These are phyloP conservation scores for Mus spretus DNA, from an alignment of 2,797 vertebrate species.

Conservation along the genomic window DNA sequence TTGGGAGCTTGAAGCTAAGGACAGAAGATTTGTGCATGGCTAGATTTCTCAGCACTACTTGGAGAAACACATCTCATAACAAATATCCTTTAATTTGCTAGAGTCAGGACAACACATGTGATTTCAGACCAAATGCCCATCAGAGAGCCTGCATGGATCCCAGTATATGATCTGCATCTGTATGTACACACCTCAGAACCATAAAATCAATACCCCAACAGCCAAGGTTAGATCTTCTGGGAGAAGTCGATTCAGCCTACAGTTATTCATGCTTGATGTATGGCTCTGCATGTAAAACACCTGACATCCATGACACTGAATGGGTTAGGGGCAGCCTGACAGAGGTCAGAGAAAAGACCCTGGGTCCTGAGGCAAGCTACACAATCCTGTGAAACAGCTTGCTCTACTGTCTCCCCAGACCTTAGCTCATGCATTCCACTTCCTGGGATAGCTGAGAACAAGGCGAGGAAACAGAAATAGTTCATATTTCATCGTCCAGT, in stretches of 20 bases:
- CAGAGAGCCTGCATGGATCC: neutral
- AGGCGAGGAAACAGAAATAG: conserved; percentile 54
- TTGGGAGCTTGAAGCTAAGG: conserved; percentile 9
- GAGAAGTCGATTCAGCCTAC: neutral
- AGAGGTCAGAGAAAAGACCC: conserved; percentile 22
- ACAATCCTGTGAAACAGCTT: conserved; percentile 45
- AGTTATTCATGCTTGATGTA: neutral
- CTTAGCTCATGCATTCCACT: neutral
- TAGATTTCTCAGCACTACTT: neutral
- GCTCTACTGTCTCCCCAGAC: conserved; percentile 23
- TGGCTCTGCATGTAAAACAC: conserved; percentile 49
- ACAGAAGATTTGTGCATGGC: neutral
- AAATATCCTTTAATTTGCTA: neutral
- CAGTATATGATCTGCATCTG: conserved; percentile 42
- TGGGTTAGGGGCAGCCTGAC: neutral
- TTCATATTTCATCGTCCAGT: conserved; percentile 66
- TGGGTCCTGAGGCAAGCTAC: neutral
- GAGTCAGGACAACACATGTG: neutral
- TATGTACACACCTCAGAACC: conserved; percentile 35
- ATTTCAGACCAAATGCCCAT: neutral
- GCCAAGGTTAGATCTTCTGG: conserved; percentile 9
- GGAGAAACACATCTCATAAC: conserved; percentile 4
- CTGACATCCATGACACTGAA: conserved; percentile 38
- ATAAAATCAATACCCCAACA: conserved; percentile 57
- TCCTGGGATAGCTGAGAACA: conserved; percentile 60